These are phyloP conservation scores for Corythornis cristatus DNA, from an alignment of 2,113 vertebrate genomes.

Conservation along the genomic window DNA sequence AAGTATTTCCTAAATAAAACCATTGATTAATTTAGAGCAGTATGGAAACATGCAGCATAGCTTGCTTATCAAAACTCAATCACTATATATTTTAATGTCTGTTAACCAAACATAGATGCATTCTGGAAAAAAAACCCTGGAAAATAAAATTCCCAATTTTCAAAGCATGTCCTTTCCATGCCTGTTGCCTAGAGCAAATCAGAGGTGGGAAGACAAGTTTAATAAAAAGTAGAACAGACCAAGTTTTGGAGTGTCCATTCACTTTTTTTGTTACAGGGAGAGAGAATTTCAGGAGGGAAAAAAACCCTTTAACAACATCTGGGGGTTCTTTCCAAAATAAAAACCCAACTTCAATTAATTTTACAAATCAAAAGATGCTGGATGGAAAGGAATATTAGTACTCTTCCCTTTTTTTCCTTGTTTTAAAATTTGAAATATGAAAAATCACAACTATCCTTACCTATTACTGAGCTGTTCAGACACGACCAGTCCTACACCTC, in stretches of 20 bases:
- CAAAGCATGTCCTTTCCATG: background rate
- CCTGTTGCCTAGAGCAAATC: background rate
- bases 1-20: conserved; percentile 7
- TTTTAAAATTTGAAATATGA: background rate
- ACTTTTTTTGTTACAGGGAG: background rate
- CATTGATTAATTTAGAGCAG: background rate
- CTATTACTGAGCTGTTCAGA: background rate
- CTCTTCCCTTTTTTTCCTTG: background rate
- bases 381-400: background rate
- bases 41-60: background rate
- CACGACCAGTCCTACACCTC: rapidly evolving
- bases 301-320: background rate
- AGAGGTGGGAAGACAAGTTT: conserved; percentile 21
- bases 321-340: rapidly evolving
- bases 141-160: background rate
- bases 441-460: background rate
- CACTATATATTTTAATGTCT: background rate
- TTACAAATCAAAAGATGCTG: background rate
- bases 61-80: background rate
- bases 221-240: conserved; percentile 1
- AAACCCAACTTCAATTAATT: background rate
- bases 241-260: background rate
- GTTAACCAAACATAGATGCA: background rate
- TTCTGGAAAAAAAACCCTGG: background rate
- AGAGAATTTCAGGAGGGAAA: background rate